phyloP scores from a whole-genome alignment of 1,140 invertebrate species.

The Magallana ariakensis region DNA sequence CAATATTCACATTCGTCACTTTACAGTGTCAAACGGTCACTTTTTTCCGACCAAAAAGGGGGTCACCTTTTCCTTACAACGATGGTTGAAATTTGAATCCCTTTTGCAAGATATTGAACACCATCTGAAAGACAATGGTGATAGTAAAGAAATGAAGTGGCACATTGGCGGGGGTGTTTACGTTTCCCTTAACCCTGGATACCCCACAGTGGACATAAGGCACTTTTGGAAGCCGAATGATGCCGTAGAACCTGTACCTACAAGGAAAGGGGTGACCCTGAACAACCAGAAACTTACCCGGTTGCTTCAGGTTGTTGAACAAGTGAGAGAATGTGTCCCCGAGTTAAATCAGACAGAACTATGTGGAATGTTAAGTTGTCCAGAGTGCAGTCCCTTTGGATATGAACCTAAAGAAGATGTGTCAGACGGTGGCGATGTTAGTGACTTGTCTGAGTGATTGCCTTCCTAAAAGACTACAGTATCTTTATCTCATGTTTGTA shows the following conservation, averaged over 20 bases:
- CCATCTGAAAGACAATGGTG: background rate
- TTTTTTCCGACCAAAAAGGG: conserved; percentile 44
- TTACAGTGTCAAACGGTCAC: background rate
- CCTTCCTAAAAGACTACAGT: background rate
- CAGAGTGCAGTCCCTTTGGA: conserved; percentile 39
- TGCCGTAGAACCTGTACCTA: conserved; percentile 18
- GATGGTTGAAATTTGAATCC: conserved; percentile 38
- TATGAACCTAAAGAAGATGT: conserved; percentile 5
- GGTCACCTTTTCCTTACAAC: background rate
- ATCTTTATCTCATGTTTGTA: too few species aligned
- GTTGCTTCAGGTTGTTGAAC: background rate
- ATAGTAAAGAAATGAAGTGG: conserved; percentile 14
- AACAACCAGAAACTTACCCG: background rate
- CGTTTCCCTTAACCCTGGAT: conserved; percentile 35
- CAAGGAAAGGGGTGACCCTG: conserved; percentile 22
- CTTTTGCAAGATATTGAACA: conserved; percentile 34
- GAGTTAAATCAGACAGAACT: conserved; percentile 15
- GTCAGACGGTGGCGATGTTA: background rate
- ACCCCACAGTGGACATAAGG: conserved; percentile 45
- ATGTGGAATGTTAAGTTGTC: conserved; percentile 33
- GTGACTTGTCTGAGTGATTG: background rate
- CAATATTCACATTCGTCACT: conserved; percentile 41
- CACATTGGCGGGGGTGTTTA: conserved; percentile 45
- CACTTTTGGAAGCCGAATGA: conserved; percentile 45
- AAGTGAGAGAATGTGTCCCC: conserved; percentile 38